Evolutionary conservation across 2,888 invertebrate genomes (phyloP), one percentile per base, ranked within the genome.

Genomic region (Eupithecia dodoneata): DNA sequence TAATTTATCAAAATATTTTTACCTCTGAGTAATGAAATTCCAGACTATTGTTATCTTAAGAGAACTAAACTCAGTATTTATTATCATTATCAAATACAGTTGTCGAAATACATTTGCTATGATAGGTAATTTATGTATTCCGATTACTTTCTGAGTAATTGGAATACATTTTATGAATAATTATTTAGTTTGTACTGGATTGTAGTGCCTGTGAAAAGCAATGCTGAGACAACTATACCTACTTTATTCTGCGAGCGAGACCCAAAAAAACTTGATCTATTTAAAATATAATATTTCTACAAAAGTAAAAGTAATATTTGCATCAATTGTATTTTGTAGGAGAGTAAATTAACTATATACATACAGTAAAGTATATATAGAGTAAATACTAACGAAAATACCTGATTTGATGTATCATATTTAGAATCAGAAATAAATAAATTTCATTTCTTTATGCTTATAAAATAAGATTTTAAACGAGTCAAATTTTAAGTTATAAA

Each of bases 1-100:
- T 42, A 65, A 59, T n/a, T 71, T 59, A 77, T 5, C n/a, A n/a
- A 59, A 18, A 59, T 59, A 9, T 55, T 55, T 55, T n/a, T n/a
- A 9, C n/a, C 18, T 3, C n/a, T 59, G 18, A 9, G 3, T 4
- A 2, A 15, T 18, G 12, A 52, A 52, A 4, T 52, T 52, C 0
- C 6, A 6, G n/a, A n/a, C 52, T n/a, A 55, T 55, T 49, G 13
- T 49, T 13, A 13, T 49, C 47, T 47, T 47, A 47, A 10, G 12
- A 47, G 47, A 47, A 3, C 2, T 52, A 52, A 15, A 15, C 15
- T 6, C 15, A 55, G n/a, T n/a, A 3, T n/a, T 55, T 55, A n/a
- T n/a, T 7, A 55, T 7, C 7, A 55, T 12, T 6, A n/a, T 55
- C n/a, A 55, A 55, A 55, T n/a, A 52, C 15, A 2, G 49, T 45